Percentiles rank a stretch among this genome's conserved stretches.
Evolutionary conservation across 2,113 vertebrate genomes (phyloP).

Genomic region (Callopanchax toddi): DNA sequence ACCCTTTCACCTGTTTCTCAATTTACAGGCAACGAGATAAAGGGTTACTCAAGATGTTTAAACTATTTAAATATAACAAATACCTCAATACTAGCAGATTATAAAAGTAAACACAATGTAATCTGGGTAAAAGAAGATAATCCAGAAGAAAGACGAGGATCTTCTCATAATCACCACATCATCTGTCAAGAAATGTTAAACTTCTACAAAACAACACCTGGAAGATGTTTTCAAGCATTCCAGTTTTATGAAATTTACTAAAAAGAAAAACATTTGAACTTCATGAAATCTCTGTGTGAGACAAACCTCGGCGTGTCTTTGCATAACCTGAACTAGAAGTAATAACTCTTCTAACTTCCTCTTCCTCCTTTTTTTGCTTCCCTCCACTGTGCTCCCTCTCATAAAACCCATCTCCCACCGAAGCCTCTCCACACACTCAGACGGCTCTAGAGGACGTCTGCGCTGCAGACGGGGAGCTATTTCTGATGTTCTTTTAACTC

Average conservation of each 20-base stretch:
- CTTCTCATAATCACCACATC: no score
- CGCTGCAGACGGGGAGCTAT: slow-evolving; percentile 4
- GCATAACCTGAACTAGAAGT: background rate
- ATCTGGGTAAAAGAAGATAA: background rate
- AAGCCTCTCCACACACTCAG: slow-evolving; percentile 29
- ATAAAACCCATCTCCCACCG: slow-evolving; percentile 9
- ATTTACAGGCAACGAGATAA: background rate
- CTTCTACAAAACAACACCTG: no score
- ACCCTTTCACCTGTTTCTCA: background rate
- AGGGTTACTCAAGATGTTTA: background rate
- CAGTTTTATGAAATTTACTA: no score
- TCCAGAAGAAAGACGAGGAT: background rate
- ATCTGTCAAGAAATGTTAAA: no score
- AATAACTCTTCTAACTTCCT: slow-evolving; percentile 10
- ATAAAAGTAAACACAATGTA: no score
- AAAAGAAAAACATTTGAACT: background rate
- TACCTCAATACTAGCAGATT: background rate
- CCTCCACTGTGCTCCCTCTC: background rate
- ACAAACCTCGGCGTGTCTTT: background rate
- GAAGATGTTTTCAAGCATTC: no score
- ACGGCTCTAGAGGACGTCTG: slow-evolving; percentile 8
- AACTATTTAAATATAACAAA: no score
- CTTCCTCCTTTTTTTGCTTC: no score
- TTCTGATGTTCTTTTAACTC: slow-evolving; percentile 51
- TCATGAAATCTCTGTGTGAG: background rate